A percentile compares a stretch with the other conserved stretches of the same genome.
phyloP scores from a whole-genome alignment of 2,888 invertebrate species.

The Pterostichus niger region DNA sequence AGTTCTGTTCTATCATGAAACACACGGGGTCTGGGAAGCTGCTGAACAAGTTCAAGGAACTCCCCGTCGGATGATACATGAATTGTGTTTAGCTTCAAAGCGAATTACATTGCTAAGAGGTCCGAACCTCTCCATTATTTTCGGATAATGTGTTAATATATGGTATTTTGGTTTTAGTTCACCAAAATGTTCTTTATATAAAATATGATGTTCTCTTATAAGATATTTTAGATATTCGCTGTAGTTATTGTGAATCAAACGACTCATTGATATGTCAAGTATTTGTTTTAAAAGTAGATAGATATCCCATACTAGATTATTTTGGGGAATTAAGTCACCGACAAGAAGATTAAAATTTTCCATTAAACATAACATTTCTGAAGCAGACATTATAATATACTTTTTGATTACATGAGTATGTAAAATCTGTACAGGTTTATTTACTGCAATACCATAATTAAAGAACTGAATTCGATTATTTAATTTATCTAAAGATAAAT shows the following conservation, averaged over 20 bases:
- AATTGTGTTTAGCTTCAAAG: no score
- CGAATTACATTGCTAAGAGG: no score
- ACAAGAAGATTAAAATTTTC: conserved; percentile 39
- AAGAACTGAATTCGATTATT: neutral
- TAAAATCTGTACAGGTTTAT: conserved; percentile 65
- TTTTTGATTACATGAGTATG: conserved; percentile 48
- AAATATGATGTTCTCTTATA: conserved; percentile 55
- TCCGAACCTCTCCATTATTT: conserved; percentile 40
- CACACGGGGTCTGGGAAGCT: no score
- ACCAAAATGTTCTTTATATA: conserved; percentile 54
- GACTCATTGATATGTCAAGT: conserved; percentile 29
- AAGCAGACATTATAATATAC: conserved; percentile 44
- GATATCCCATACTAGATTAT: conserved; percentile 41
- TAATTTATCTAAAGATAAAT: neutral
- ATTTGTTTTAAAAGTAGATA: conserved; percentile 52
- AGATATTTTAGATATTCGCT: conserved; percentile 33
- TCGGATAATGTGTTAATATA: conserved; percentile 54
- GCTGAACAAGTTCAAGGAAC: no score
- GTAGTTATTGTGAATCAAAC: conserved; percentile 11
- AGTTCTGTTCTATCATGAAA: no score
- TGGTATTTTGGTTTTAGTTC: no score
- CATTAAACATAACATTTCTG: conserved; percentile 51
- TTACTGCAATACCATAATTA: conserved; percentile 37
- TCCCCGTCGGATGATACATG: no score
- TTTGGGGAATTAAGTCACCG: conserved; percentile 42